Conservation (phyloP, 2,888 invertebrate species). For the Oasisia sp. region DNA sequence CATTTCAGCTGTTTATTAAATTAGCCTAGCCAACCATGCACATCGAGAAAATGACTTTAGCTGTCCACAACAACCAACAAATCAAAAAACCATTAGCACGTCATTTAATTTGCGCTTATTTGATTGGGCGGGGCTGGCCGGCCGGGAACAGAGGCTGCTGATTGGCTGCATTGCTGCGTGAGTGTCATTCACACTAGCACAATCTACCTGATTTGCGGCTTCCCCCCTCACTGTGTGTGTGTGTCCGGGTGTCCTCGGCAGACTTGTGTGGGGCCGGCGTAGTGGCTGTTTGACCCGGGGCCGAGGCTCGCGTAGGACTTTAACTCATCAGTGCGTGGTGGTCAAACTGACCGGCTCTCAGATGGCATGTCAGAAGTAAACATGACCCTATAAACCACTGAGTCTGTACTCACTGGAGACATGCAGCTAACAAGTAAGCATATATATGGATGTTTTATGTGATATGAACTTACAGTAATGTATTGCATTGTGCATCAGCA, state of each 20-base stretch:
- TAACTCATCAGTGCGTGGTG: not conserved
- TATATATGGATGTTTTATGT: not conserved
- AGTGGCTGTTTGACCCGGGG: not conserved
- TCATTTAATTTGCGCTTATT: constrained; percentile 13
- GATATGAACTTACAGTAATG: not conserved
- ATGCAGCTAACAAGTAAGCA: constrained; percentile 3
- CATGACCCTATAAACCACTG: not conserved
- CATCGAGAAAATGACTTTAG: not conserved
- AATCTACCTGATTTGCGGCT: constrained; percentile 3
- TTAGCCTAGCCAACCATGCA: not conserved
- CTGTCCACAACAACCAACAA: constrained; percentile 10
- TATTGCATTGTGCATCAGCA: not conserved
- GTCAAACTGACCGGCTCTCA: not conserved
- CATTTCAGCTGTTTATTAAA: constrained; percentile 10
- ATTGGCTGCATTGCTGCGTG: not conserved
- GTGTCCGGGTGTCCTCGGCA: not conserved
- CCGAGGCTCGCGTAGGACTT: not conserved
- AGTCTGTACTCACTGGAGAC: not conserved
- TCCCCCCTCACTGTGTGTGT: not conserved
- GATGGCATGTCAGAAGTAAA: not conserved
- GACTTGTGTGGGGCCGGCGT: not conserved
- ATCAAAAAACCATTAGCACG: constrained; percentile 13
- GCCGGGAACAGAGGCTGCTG: not conserved
- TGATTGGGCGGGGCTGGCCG: not conserved
- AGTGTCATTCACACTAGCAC: not conserved